A percentile compares a stretch with the other conserved stretches of the same genome.
Conservation (phyloP, 2,113 vertebrate species). For the Microcebus tavaratra region DNA sequence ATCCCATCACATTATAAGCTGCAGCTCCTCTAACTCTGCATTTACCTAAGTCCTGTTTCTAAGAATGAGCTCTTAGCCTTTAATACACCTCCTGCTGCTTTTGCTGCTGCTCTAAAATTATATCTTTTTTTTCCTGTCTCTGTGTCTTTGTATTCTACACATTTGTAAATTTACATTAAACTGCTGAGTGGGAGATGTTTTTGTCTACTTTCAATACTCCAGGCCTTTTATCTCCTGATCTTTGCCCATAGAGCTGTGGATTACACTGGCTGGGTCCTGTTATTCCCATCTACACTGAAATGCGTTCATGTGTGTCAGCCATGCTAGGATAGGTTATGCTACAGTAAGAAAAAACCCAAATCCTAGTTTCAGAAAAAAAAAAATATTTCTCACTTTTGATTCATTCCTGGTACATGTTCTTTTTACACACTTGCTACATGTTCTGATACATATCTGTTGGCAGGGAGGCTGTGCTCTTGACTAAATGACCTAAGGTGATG, state of each 20-base stretch:
- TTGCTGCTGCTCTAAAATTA: slow-evolving; percentile 50
- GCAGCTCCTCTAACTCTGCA: slow-evolving; percentile 29
- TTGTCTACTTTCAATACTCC: slow-evolving; percentile 39
- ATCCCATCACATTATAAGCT: slow-evolving; percentile 13
- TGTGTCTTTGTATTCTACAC: slow-evolving; percentile 26
- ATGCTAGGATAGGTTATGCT: not conserved
- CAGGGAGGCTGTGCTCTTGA: not conserved
- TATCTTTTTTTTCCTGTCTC: slow-evolving; percentile 41
- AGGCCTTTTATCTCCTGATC: slow-evolving; percentile 42
- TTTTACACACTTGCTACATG: not conserved
- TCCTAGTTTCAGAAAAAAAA: not conserved
- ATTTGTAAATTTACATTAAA: slow-evolving; percentile 52
- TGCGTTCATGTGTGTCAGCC: not conserved
- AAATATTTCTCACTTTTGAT: slow-evolving; percentile 23
- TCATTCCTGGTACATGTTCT: not conserved
- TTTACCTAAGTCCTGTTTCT: slow-evolving; percentile 47
- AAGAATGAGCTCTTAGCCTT: slow-evolving; percentile 48
- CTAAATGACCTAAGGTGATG: not conserved
- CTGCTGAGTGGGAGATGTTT: slow-evolving; percentile 35
- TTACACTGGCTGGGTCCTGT: not conserved
- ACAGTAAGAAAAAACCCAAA: not conserved
- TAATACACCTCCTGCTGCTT: slow-evolving; percentile 53
- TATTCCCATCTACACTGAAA: not conserved
- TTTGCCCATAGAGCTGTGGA: slow-evolving; percentile 14
- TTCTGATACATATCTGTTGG: not conserved